Conservation (phyloP, 2,113 vertebrate genomes). For the Spea bombifrons region DNA sequence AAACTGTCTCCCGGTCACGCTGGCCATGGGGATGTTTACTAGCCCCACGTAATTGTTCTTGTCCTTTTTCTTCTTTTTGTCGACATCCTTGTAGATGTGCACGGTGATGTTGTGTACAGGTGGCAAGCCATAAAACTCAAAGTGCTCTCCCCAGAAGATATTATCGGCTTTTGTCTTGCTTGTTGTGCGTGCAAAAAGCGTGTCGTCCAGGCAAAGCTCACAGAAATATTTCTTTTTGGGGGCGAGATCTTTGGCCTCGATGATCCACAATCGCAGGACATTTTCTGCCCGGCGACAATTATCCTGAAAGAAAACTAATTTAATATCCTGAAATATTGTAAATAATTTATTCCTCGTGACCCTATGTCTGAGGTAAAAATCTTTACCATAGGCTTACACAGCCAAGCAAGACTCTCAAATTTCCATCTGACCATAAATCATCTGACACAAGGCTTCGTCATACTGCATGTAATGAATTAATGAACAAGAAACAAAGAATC, state of each 20-base stretch:
- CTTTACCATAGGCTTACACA: too few relatives aligned
- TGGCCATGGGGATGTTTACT: constrained; percentile 85
- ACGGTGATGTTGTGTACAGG: constrained; percentile 82
- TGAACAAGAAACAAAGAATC: too few relatives aligned
- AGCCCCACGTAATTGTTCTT: constrained; percentile 95
- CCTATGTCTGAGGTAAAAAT: too few relatives aligned
- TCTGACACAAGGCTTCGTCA: too few relatives aligned
- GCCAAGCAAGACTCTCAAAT: too few relatives aligned
- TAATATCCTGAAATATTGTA: too few relatives aligned
- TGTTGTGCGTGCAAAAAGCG: constrained; percentile 91
- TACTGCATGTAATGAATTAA: too few relatives aligned
- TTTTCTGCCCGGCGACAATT: constrained; percentile 88
- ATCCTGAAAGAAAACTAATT: constrained; percentile 66
- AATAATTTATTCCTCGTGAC: too few relatives aligned
- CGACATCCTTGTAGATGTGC: constrained; percentile 91
- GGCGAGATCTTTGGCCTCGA: constrained; percentile 93
- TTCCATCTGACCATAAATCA: too few relatives aligned
- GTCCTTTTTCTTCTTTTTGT: constrained; percentile 97
- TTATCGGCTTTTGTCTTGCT: constrained; percentile 89
- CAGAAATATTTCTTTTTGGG: constrained; percentile 97
- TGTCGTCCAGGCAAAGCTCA: constrained; percentile 95
- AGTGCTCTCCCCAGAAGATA: constrained; percentile 97
- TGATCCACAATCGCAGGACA: constrained; percentile 91
- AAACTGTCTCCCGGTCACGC: constrained; percentile 85
- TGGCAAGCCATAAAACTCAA: constrained; percentile 85